Base-by-base conservation (phyloP, 1,140 invertebrate species). In the Nylanderia fulva region DNA sequence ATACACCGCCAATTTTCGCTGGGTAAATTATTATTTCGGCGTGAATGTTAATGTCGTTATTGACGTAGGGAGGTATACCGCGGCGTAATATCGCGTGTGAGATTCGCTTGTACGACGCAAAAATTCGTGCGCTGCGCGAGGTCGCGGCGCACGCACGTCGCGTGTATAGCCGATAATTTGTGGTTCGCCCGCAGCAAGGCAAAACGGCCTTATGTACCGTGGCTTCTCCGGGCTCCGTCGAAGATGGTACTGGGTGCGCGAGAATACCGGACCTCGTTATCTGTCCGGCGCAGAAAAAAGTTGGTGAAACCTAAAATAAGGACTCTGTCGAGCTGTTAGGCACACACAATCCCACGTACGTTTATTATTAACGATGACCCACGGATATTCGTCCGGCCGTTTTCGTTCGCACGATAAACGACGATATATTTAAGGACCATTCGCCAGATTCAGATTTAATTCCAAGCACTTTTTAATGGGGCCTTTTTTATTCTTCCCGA, bases 11-110 rank as follows among this genome's bases (percentile, higher is more conserved):
- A 82, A 71, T 71, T 82, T n/a, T 82, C 15, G 18, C 66, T 24
- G 27, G 52, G 18, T 82, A 82, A 82, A 82, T 82, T 82, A 82
- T 82, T 42, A 82, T 82, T 82, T 60, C 11, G 66, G 27, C 66
- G 24, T 36, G 52, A 60, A 82, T 82, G 66, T 11, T 71, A 71
- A 82, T 71, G 66, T 42, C 52, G 54, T 11, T 48, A 60, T 82
- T 42, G 77, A 24, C 42, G 66, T 21, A 21, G 36, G 33, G 36
- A 79, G 24, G n/a, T 24, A n/a, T n/a, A 29, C 11, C 21, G 33
- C 36, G n/a, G 33, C 36, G 27, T 13, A 13, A 15, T 21, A 58
- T 82, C 77, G 77, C 77, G 77, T 72, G 77, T 72, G 77, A 80
- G 77, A 80, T 58, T n/a, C n/a, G 3, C 24, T 42, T 80, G 61